phyloP scores from a whole-genome alignment of 2,113 vertebrate genomes.

The Otolemur garnettii region DNA sequence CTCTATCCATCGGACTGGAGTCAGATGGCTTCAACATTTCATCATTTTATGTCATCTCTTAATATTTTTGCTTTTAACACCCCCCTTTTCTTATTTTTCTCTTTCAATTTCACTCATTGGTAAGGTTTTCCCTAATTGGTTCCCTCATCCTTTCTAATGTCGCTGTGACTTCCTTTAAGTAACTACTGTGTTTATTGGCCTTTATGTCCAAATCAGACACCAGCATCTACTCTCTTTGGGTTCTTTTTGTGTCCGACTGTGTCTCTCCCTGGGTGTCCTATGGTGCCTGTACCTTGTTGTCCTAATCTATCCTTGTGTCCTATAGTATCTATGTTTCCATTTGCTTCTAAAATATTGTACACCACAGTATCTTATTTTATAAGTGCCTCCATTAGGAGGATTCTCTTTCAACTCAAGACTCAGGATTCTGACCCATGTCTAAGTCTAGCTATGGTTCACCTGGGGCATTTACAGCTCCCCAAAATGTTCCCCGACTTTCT shows the following conservation, averaged over 20 bases:
- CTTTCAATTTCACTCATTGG: background rate
- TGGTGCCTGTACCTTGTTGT: no score
- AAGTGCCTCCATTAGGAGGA: background rate
- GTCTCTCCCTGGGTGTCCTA: no score
- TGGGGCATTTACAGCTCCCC: background rate
- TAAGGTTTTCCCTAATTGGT: background rate
- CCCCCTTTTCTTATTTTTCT: background rate
- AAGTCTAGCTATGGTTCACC: background rate
- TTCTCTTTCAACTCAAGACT: background rate
- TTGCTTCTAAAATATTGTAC: background rate
- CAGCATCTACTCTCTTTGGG: accelerated
- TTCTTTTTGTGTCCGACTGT: background rate
- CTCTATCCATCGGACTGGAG: background rate
- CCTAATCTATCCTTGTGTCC: background rate
- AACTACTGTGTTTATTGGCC: background rate
- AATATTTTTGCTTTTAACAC: background rate
- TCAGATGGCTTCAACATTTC: background rate
- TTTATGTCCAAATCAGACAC: background rate
- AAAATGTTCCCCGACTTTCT: background rate
- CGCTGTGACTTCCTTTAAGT: background rate
- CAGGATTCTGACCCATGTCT: background rate
- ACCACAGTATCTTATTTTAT: background rate
- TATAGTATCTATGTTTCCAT: background rate
- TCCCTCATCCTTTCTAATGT: background rate
- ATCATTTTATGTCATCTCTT: background rate